Conservation (phyloP, 2,797 vertebrate species). For the Chrosomus eos region DNA sequence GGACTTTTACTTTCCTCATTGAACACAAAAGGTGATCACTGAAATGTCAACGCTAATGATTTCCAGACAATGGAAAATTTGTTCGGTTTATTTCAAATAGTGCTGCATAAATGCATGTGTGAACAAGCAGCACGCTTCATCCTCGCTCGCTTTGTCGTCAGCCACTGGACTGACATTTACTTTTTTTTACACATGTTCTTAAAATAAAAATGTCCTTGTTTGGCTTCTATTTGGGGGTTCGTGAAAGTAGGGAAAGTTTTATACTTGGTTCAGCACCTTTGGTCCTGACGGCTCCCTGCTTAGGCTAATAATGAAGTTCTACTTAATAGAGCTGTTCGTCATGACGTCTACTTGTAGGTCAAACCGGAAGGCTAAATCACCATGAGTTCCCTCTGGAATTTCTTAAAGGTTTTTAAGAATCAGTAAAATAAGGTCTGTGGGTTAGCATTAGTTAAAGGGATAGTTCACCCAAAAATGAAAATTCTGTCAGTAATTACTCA, state of each 20-base stretch:
- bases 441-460: background rate
- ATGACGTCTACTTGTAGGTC: background rate
- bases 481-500: too few relatives aligned
- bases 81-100: background rate
- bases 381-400: background rate
- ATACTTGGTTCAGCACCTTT: constrained; percentile 1
- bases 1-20: background rate
- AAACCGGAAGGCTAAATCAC: background rate
- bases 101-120: background rate
- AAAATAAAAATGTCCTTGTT: constrained; percentile 13
- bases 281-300: background rate
- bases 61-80: background rate
- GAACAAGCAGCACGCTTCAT: background rate
- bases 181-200: background rate
- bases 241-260: background rate
- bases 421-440: background rate
- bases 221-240: background rate
- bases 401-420: background rate
- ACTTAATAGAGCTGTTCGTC: background rate
- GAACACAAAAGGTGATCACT: background rate
- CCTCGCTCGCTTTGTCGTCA: background rate
- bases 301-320: background rate
- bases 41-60: background rate
- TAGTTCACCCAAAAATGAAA: too few relatives aligned
- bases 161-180: background rate